Percentiles rank a stretch among this genome's conserved stretches.
These are phyloP conservation scores for Tarsius wallacei DNA, from an alignment of 2,797 vertebrate species.

Conservation along the genomic window DNA sequence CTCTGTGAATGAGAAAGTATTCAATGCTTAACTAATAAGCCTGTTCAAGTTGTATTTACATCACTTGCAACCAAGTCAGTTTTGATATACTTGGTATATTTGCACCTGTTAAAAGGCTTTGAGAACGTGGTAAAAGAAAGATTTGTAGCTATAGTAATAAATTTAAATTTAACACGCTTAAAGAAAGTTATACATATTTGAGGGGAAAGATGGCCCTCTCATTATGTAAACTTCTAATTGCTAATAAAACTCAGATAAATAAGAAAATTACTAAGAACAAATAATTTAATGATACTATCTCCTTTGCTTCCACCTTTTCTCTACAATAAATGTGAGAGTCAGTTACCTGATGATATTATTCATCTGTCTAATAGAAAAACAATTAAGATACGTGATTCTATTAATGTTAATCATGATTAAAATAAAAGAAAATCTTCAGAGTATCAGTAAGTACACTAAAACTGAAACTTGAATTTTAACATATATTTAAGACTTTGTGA, in stretches of 20 bases:
- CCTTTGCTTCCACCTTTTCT: neutral
- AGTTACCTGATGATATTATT: neutral
- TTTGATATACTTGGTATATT: conserved; percentile 26
- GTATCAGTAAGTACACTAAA: neutral
- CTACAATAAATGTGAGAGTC: conserved; percentile 17
- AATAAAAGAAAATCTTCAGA: conserved; percentile 52
- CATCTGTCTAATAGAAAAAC: neutral
- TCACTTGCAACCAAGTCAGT: neutral
- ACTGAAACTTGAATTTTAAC: conserved; percentile 35
- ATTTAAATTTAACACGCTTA: neutral
- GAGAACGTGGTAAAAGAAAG: neutral
- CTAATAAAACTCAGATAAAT: neutral
- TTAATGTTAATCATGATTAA: conserved; percentile 47
- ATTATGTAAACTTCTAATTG: neutral
- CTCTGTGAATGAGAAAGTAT: neutral
- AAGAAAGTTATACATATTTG: neutral
- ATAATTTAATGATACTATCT: neutral
- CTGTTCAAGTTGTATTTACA: neutral
- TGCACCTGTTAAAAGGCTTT: neutral
- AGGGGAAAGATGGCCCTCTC: neutral
- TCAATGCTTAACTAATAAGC: neutral
- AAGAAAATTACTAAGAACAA: conserved; percentile 19
- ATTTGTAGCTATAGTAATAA: conserved; percentile 8
- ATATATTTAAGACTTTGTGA: neutral
- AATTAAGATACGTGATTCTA: neutral